Evolutionary conservation across 2,113 vertebrate species (phyloP), one percentile per base, ranked within the genome.

Genomic region (Festucalex cinctus): DNA sequence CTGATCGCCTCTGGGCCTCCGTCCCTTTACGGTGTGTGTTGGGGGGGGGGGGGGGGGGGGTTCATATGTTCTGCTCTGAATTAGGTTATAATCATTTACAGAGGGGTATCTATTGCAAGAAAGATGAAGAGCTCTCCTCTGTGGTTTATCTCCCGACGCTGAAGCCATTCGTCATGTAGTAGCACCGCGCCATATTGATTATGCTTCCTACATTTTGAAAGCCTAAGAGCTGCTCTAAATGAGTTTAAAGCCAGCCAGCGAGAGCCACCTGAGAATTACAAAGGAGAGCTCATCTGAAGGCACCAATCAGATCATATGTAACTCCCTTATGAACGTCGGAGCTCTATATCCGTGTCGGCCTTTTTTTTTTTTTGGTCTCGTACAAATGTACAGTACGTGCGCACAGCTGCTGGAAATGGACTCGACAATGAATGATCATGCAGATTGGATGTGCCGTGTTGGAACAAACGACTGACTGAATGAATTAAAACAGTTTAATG

Each of bases 141-240:
- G 79, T 0, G 80, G 81, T 82, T 85, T 83, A 73, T 76, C 69
- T 53, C 57, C 35, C 35, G 10, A 37, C 58, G 4, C 35, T 10
- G 58, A 48, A 71, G 77, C 71, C 81, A 77, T 87, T 85, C 78
- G 70, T 88, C 75, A 82, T 83, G 79, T 80, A 69, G 81, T 76
- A 62, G 76, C 85, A 84, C 86, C 84, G 75, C 85, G 88, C 81
- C n/a, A 80, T 91, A 93, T 92, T 82, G 89, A 93, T 92, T 77
- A 77, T 76, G 46, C 66, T 76, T 91, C 89, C 86, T 88, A 86
- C 88, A 89, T 81, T 79, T 85, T 84, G 88, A 88, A 91, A 88
- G 85, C 71, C 86, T 90, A 86, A 91, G 89, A 90, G 88, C 85
- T 44, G 76, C 79, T 76, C 86, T 87, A 88, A 89, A 91, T 87